Evolutionary conservation across 2,888 invertebrate genomes (phyloP).

Genomic region (Volucella bombylans): DNA sequence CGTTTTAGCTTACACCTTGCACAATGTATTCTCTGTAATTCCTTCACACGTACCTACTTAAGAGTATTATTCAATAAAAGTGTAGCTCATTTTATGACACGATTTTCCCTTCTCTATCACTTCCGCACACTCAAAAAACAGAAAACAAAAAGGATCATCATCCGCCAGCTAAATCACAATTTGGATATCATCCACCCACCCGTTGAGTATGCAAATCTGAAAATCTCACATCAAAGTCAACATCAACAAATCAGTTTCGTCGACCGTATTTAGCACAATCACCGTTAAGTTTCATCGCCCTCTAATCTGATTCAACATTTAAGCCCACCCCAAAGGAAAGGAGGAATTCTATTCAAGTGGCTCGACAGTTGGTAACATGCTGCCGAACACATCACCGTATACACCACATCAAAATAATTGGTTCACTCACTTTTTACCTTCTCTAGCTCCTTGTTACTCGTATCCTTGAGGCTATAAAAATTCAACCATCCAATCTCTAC

Average conservation of each 20-base stretch:
- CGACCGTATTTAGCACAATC: slow-evolving; percentile 40
- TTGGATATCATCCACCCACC: not conserved
- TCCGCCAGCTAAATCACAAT: not conserved
- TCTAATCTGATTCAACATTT: slow-evolving; percentile 50
- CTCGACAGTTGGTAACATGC: slow-evolving; percentile 4
- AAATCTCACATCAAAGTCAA: slow-evolving; percentile 14
- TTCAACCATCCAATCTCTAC: not conserved
- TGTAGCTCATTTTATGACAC: too few relatives aligned
- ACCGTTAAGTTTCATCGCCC: not conserved
- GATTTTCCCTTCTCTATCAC: too few relatives aligned
- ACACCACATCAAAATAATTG: slow-evolving; percentile 19
- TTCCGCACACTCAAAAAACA: too few relatives aligned
- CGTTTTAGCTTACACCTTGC: too few relatives aligned
- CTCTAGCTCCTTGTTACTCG: not conserved
- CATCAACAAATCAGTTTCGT: slow-evolving; percentile 29
- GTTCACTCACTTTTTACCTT: slow-evolving; percentile 19
- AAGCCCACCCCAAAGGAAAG: not conserved
- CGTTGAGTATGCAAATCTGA: not conserved
- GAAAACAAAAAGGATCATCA: not conserved
- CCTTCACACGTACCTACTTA: too few relatives aligned
- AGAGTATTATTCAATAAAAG: too few relatives aligned
- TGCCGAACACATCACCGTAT: slow-evolving; percentile 12
- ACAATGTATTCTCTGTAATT: too few relatives aligned
- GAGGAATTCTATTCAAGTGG: too few relatives aligned
- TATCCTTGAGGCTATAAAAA: slow-evolving; percentile 7